Evolutionary conservation across 2,113 vertebrate species (phyloP).

Genomic region (Syngnathus floridae): DNA sequence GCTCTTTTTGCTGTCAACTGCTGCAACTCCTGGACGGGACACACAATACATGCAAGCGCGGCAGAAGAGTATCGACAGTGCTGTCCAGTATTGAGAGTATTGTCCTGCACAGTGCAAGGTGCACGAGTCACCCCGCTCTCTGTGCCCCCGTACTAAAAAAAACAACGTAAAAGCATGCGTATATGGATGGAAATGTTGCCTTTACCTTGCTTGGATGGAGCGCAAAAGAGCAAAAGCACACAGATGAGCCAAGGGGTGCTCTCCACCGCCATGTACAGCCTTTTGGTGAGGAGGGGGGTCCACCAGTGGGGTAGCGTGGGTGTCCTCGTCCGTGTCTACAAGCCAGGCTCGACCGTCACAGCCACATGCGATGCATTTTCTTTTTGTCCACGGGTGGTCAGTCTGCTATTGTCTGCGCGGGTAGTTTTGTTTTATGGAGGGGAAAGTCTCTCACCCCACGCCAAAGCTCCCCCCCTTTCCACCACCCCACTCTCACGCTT

Average conservation of each 20-base stretch:
- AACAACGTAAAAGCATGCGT: conserved; percentile 3
- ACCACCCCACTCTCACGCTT: not conserved
- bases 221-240: conserved; percentile 69
- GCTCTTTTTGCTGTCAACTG: conserved; percentile 16
- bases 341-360: conserved; percentile 49
- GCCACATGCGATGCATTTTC: conserved; percentile 45
- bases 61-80: not conserved
- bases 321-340: conserved; percentile 33
- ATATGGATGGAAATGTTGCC: conserved; percentile 15
- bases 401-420: conserved; percentile 56
- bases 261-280: conserved; percentile 78
- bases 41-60: conserved; percentile 2
- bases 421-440: conserved; percentile 1
- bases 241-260: conserved; percentile 65
- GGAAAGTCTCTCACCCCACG: not conserved
- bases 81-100: not conserved
- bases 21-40: conserved; percentile 34
- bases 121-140: conserved; percentile 25
- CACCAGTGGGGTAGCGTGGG: conserved; percentile 59
- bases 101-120: conserved; percentile 49
- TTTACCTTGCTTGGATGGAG: conserved; percentile 71
- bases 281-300: conserved; percentile 50
- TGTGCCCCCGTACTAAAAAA: not conserved
- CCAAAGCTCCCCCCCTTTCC: not conserved
- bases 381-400: conserved; percentile 9